Evolutionary conservation across 1,140 invertebrate genomes (phyloP).

Genomic region (Lethrus apterus): DNA sequence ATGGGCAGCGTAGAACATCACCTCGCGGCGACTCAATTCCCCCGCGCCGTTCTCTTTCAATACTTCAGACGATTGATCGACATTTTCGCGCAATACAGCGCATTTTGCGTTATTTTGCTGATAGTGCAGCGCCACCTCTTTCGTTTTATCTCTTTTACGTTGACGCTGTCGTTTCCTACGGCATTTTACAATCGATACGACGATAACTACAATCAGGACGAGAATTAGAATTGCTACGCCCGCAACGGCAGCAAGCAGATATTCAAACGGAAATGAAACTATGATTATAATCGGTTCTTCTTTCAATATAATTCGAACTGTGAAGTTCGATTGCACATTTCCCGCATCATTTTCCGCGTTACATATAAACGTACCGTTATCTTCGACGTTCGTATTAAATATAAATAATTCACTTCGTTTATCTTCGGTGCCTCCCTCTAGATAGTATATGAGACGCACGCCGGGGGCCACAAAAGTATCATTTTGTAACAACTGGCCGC

Average conservation of each 20-base stretch:
- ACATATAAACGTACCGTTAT: constrained; percentile 76
- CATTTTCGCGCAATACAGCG: constrained; percentile 4
- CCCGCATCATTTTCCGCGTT: constrained; percentile 77
- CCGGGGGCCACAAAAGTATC: constrained; percentile 56
- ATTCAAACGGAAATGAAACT: constrained; percentile 55
- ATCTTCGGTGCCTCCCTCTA: constrained; percentile 60
- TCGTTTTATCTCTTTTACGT: constrained; percentile 27
- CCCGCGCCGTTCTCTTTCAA: not conserved
- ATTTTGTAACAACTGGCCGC: constrained; percentile 65
- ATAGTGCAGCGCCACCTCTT: constrained; percentile 37
- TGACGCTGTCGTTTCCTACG: constrained; percentile 42
- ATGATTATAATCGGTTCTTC: constrained; percentile 59
- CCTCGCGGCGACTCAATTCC: no score
- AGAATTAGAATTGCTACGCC: constrained; percentile 53
- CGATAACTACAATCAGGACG: constrained; percentile 52
- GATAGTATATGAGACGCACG: constrained; percentile 57
- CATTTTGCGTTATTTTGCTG: constrained; percentile 32
- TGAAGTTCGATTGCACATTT: constrained; percentile 64
- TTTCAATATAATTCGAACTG: constrained; percentile 63
- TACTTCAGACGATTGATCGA: not conserved
- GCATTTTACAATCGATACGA: constrained; percentile 53
- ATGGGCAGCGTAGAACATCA: constrained; percentile 16
- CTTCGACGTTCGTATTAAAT: constrained; percentile 62
- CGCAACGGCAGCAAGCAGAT: constrained; percentile 57
- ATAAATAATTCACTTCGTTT: constrained; percentile 70